phyloP scores from a whole-genome alignment of 1,140 invertebrate species.

The Telenomus remus region DNA sequence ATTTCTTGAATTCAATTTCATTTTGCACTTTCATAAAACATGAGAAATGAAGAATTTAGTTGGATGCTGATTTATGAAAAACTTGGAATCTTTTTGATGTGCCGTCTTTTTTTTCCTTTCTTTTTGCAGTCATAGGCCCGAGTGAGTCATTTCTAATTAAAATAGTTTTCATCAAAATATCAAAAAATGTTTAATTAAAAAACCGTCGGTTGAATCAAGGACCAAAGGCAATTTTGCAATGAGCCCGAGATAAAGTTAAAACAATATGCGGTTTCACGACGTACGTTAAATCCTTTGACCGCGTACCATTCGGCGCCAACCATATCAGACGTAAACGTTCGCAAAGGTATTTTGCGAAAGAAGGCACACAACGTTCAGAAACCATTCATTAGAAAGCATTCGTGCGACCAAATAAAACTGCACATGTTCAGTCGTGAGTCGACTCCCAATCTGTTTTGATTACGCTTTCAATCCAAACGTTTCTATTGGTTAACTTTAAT shows the following conservation, averaged over 20 bases:
- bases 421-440: slow-evolving; percentile 24
- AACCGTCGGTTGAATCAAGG: background rate
- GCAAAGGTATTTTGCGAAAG: slow-evolving; percentile 37
- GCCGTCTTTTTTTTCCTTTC: no score
- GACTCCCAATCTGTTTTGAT: slow-evolving; percentile 11
- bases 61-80: no score
- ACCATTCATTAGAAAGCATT: slow-evolving; percentile 15
- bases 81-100: no score
- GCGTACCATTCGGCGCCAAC: slow-evolving; percentile 11
- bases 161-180: background rate
- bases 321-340: slow-evolving; percentile 30
- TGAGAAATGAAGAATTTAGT: no score
- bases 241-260: slow-evolving; percentile 21
- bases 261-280: slow-evolving; percentile 17
- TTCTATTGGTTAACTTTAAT: no score
- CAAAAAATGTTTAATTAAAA: slow-evolving; percentile 10
- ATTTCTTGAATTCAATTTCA: no score
- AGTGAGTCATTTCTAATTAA: no score
- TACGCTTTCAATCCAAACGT: background rate
- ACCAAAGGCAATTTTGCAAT: slow-evolving; percentile 31
- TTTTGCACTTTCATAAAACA: no score
- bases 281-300: slow-evolving; percentile 30
- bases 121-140: no score
- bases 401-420: slow-evolving; percentile 18
- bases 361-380: slow-evolving; percentile 31